A percentile compares a stretch with the other conserved stretches of the same genome.
phyloP scores from a whole-genome alignment of 2,888 invertebrate species.

The Ferdinandea cuprea region DNA sequence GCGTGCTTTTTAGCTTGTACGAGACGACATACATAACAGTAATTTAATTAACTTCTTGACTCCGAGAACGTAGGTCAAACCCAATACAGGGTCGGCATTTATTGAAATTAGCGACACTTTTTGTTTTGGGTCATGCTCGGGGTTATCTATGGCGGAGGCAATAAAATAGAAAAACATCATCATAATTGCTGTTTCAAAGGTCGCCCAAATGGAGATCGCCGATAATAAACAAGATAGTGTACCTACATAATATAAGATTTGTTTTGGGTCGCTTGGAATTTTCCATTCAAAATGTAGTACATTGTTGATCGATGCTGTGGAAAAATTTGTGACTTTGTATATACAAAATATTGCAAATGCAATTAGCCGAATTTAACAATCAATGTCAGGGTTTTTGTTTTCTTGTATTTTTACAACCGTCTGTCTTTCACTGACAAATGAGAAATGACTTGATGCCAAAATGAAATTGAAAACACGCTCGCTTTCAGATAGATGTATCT shows the following conservation, averaged over 20 bases:
- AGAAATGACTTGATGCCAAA: not conserved
- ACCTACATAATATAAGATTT: not conserved
- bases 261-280: not conserved
- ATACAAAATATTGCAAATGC: not conserved
- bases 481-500: constrained; percentile 4
- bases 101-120: constrained; percentile 53
- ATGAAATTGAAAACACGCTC: constrained; percentile 19
- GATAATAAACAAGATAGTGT: not conserved
- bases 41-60: constrained; percentile 46
- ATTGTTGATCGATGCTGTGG: too few species aligned
- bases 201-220: not conserved
- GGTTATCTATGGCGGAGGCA: constrained; percentile 30
- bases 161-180: constrained; percentile 14
- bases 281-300: not conserved
- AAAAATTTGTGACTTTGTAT: not conserved
- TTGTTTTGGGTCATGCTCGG: constrained; percentile 32
- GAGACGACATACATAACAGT: constrained; percentile 44
- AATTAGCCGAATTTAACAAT: not conserved
- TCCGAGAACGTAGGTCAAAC: constrained; percentile 45
- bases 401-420: not conserved
- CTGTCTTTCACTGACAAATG: not conserved
- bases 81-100: constrained; percentile 35
- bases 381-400: too few species aligned
- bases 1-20: constrained; percentile 14
- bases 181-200: constrained; percentile 24